Evolutionary conservation across 2,888 invertebrate genomes (phyloP).

Genomic region (Philhelius pedissequus): DNA sequence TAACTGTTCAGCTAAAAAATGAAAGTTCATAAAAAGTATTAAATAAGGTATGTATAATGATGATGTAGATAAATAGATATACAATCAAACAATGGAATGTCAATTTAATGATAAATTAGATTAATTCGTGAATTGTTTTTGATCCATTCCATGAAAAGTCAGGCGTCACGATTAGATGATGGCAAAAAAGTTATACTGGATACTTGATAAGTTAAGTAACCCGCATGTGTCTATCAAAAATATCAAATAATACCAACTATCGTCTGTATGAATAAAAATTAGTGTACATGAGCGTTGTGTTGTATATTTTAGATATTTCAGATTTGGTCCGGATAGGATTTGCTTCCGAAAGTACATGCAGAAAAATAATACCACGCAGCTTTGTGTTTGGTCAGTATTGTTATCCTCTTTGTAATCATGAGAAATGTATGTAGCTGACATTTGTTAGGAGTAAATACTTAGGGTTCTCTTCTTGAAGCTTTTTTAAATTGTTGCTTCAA

Average conservation of each 20-base stretch:
- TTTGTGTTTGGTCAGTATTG: too few relatives aligned
- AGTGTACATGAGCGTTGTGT: too few relatives aligned
- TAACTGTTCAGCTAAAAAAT: slow-evolving; percentile 14
- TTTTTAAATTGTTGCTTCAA: too few relatives aligned
- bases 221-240: neutral
- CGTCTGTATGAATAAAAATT: too few relatives aligned
- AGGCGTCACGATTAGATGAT: neutral
- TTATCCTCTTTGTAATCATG: too few relatives aligned
- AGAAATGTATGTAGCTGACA: too few relatives aligned
- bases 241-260: neutral
- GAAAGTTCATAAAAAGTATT: slow-evolving; percentile 15
- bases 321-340: too few relatives aligned
- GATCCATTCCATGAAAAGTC: neutral
- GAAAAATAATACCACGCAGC: too few relatives aligned
- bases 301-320: too few relatives aligned
- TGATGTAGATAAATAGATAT: neutral
- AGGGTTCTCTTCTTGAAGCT: too few relatives aligned
- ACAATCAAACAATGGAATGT: neutral
- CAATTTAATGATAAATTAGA: neutral
- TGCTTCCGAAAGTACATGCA: too few relatives aligned
- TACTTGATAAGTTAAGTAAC: neutral
- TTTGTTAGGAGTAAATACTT: too few relatives aligned
- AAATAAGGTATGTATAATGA: neutral
- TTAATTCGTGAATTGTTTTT: neutral
- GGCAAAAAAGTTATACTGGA: neutral